Evolutionary conservation across 2,888 invertebrate genomes (phyloP), one percentile per base, ranked within the genome.

Genomic region (Drosophila leonis): DNA sequence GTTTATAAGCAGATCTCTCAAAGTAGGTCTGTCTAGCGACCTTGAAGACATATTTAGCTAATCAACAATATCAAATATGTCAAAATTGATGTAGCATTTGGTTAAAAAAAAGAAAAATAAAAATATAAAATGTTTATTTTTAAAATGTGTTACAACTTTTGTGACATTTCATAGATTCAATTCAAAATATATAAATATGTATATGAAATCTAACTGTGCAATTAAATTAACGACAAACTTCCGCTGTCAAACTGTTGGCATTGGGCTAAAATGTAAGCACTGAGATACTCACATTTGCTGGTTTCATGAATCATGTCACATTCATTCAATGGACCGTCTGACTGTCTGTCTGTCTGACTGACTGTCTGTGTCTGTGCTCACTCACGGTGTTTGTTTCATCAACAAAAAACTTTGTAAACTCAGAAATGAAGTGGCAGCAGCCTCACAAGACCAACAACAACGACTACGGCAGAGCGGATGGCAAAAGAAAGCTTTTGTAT

Each of bases 401-500:
- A 70, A 77, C 68, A 77, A 77, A 78, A 77, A 77, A 64, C 42
- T 73, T 75, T 54, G 59, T 39, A 64, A 69, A 54, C 64, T 75
- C 70, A 57, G 72, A 72, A 63, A 77, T 77, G 69, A 77, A 73
- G 78, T 65, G 66, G 69, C 61, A 59, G 42, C 54, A 54, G 20
- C 64, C 37, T 49, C 49, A 15, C 54, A 35, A 61, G 59, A 27
- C 48, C 33, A 56, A 15, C 59, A 29, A 64, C 49, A 41, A 56
- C 33, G 15, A 41, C 18, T 31, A 18, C 37, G 35, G 0, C 48
- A 9, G 31, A 31, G 49, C 31, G 31, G 31, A 66, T 63, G 65
- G 42, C 42, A 55, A 29, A 74, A 74, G 72, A 75, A 78, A 70
- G 65, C 75, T 88, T 84, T 85, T 88, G 85, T 84, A 77, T 73